Base-by-base conservation (phyloP, 2,797 vertebrate genomes). In the Pygocentrus nattereri region DNA sequence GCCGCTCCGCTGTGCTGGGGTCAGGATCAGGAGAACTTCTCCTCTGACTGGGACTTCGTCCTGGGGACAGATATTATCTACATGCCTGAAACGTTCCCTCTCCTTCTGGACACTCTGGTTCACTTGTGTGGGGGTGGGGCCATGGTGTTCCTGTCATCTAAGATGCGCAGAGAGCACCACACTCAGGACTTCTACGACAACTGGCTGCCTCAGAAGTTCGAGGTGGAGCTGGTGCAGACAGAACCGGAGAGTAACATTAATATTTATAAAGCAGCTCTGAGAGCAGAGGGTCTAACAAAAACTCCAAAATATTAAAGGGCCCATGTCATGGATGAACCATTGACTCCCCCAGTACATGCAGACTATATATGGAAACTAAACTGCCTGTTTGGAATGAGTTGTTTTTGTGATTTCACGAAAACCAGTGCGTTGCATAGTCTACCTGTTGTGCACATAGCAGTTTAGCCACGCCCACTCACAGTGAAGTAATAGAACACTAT, bases 31-130 rank as follows among this genome's bases (percentile, higher is more conserved):
- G 47, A 78, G 30, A 84, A 86, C 23, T 96, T 97, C 84, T 85
- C 93, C 3, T 88, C 89, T 23, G 91, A 95, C 88, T 97, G 94
- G 93, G 95, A 96, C 83, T 86, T 96, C 84, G 93, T 97, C 30
- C 87, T 98, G 44, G 94, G 96, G 18, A 93, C 96, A 2, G 96
- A 97, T 85, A 95, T 97, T 0, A 88, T 96, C 52, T 98, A 97
- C 82, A 88, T 94, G 71, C 91, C 94, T 18, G 89, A 95, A 18
- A 95, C 94, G 0, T 97, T 94, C 78, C 89, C 94, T 0, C 90
- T 91, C 56, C 91, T 97, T 0, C 59, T 96, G 79, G 90, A 95
- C 62, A 97, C 96, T 0, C 92, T 98, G 6, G 89, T 54, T 78
- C 94, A 96, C 74, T 85, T 97, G 79, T 94, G 95, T 30, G 88